These are phyloP conservation scores for Drosophila saltans DNA, from an alignment of 1,140 invertebrate genomes.

Conservation along the genomic window DNA sequence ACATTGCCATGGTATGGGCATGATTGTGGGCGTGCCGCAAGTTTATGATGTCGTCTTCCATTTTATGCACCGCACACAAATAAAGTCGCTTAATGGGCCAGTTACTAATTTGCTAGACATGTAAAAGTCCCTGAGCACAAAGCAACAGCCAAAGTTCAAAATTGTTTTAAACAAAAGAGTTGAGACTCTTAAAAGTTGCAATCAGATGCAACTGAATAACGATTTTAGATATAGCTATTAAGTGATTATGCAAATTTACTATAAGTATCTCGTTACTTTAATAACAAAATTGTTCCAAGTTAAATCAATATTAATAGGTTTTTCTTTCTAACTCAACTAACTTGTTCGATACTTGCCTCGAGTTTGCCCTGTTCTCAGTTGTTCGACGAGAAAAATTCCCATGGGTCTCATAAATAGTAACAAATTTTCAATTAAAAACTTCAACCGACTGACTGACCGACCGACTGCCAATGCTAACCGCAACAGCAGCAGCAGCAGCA, in stretches of 20 bases:
- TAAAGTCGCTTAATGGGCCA: conserved; percentile 72
- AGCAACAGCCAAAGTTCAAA: conserved; percentile 17
- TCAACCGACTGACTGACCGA: conserved; percentile 8
- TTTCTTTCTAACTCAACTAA: conserved; percentile 65
- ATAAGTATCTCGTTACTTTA: too few species aligned
- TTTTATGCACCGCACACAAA: conserved; percentile 62
- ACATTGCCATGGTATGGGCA: conserved; percentile 27
- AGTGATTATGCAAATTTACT: too few species aligned
- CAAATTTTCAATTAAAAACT: conserved; percentile 46
- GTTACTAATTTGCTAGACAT: conserved; percentile 65
- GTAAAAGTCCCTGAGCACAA: conserved; percentile 39
- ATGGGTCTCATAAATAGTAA: conserved; percentile 36
- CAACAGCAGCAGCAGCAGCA: conserved; percentile 24
- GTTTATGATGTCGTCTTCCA: conserved; percentile 71
- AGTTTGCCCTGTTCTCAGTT: not conserved
- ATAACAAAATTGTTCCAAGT: too few species aligned
- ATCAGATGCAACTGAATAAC: not conserved
- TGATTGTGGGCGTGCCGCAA: conserved; percentile 32
- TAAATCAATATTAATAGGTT: conserved; percentile 52
- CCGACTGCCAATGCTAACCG: conserved; percentile 17
- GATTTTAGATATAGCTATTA: too few species aligned
- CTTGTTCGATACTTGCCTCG: not conserved
- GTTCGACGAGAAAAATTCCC: not conserved
- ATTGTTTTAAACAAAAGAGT: not conserved
- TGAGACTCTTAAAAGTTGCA: not conserved